phyloP scores from a whole-genome alignment of 2,888 invertebrate genomes.

The Calameuta idolon region DNA sequence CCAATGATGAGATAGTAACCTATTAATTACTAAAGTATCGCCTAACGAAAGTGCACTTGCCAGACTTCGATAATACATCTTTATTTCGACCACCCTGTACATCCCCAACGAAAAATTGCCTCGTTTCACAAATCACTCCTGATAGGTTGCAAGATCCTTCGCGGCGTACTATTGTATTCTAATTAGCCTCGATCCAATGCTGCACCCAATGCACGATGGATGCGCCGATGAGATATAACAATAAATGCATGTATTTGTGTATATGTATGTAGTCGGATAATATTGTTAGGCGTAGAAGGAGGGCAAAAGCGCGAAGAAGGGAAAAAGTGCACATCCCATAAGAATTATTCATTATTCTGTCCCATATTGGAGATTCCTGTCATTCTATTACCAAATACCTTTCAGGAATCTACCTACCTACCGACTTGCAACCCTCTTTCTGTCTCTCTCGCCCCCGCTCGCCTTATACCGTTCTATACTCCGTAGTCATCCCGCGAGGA shows the following conservation, averaged over 20 bases:
- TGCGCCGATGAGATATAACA: no score
- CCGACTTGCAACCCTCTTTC: background rate
- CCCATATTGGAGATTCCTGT: constrained; percentile 50
- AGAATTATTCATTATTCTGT: constrained; percentile 23
- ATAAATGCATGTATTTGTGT: no score
- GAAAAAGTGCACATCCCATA: background rate
- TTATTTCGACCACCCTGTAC: background rate
- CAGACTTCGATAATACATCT: background rate
- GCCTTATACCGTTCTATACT: background rate
- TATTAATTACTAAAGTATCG: background rate
- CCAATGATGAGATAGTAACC: background rate
- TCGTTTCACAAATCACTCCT: background rate
- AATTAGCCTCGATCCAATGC: no score
- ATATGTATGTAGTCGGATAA: background rate
- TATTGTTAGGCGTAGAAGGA: background rate
- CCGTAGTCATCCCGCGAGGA: background rate
- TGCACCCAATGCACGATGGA: no score
- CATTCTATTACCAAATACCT: constrained; percentile 51
- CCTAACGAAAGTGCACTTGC: background rate
- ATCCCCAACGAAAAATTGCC: background rate
- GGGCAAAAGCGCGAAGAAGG: background rate
- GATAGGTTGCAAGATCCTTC: no score
- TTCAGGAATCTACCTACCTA: constrained; percentile 6
- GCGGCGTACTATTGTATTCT: no score
- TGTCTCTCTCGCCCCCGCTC: background rate